phyloP scores from a whole-genome alignment of 2,797 vertebrate genomes.

The Loris lydekkerianus region DNA sequence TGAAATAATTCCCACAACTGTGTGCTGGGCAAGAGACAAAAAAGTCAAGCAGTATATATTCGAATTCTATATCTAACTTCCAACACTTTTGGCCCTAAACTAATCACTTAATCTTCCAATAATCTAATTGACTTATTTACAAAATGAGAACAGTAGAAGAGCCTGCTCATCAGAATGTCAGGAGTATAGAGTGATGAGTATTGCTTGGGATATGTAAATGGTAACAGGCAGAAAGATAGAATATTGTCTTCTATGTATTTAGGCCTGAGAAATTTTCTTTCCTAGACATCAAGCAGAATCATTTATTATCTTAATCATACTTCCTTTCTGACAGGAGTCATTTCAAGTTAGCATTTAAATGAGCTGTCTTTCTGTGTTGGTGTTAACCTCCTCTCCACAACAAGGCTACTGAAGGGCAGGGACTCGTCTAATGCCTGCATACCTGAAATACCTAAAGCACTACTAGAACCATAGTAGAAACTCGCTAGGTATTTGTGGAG shows the following conservation, averaged over 20 bases:
- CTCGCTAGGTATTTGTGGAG: background rate
- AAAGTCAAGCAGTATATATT: background rate
- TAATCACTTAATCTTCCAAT: slow-evolving; percentile 54
- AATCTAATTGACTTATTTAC: slow-evolving; percentile 58
- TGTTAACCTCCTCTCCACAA: background rate
- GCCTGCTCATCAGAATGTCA: slow-evolving; percentile 60
- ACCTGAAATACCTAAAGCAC: background rate
- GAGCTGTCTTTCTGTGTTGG: background rate
- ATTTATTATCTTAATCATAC: slow-evolving; percentile 43
- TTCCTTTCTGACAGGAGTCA: slow-evolving; percentile 44
- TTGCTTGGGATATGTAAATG: slow-evolving; percentile 69
- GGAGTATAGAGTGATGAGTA: background rate
- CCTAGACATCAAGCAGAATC: slow-evolving; percentile 55
- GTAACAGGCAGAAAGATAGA: slow-evolving; percentile 56
- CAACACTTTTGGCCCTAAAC: slow-evolving; percentile 11
- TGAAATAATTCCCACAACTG: background rate
- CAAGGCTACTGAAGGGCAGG: background rate
- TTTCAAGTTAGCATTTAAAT: slow-evolving; percentile 25
- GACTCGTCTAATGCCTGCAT: background rate
- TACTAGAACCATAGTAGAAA: background rate
- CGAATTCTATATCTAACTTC: background rate
- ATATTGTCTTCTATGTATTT: slow-evolving; percentile 39
- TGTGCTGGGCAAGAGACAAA: background rate
- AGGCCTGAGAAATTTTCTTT: slow-evolving; percentile 39
- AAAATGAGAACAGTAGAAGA: slow-evolving; percentile 51